phyloP scores from a whole-genome alignment of 2,113 vertebrate genomes.

The Thalassarche chlororhynchos region DNA sequence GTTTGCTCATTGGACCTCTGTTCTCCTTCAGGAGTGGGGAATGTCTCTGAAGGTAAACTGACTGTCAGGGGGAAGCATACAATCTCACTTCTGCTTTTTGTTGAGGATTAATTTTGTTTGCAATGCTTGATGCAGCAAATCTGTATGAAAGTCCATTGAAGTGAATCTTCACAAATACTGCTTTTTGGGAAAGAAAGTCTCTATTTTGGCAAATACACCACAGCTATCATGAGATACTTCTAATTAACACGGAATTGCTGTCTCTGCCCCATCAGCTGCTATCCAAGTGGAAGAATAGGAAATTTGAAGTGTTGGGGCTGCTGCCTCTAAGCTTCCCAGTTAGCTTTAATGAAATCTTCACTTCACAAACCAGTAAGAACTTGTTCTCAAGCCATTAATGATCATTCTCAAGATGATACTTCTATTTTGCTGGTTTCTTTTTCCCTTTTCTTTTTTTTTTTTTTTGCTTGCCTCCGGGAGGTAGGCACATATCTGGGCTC shows the following conservation, averaged over 20 bases:
- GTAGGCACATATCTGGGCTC: background rate
- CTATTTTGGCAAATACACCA: background rate
- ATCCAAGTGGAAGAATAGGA: background rate
- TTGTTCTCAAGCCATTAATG: background rate
- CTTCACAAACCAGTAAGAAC: background rate
- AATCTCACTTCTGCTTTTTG: background rate
- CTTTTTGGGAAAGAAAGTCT: background rate
- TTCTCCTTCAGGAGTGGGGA: background rate
- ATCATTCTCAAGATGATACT: background rate
- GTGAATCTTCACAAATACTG: background rate
- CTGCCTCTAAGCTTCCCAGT: background rate
- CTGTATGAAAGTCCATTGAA: background rate
- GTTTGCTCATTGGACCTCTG: background rate
- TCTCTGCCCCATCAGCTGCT: background rate
- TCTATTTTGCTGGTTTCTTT: background rate
- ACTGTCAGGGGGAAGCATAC: background rate
- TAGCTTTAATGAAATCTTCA: background rate
- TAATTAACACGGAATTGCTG: background rate
- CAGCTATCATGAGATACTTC: background rate
- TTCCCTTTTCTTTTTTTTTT: background rate
- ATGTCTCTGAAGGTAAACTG: background rate
- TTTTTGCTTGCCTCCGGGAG: background rate
- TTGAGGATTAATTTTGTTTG: background rate
- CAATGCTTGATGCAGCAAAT: background rate
- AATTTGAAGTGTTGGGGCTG: background rate